phyloP scores from a whole-genome alignment of 2,888 invertebrate genomes.

The Archaeoteleia sp. region DNA sequence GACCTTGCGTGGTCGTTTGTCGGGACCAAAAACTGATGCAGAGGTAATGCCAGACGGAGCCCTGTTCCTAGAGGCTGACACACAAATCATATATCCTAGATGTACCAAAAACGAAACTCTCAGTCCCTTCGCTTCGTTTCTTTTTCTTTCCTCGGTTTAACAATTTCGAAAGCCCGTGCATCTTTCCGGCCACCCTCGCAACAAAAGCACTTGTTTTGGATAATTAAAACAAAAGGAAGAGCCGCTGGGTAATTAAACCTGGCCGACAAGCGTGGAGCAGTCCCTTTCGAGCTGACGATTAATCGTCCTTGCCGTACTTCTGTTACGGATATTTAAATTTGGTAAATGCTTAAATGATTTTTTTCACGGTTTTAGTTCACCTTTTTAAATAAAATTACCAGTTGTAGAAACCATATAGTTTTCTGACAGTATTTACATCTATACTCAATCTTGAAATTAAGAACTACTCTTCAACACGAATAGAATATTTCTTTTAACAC shows the following conservation, averaged over 20 bases:
- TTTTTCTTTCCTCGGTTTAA: slow-evolving; percentile 13
- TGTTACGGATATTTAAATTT: too few relatives aligned
- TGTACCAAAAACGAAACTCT: slow-evolving; percentile 24
- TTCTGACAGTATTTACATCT: too few relatives aligned
- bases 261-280: slow-evolving; percentile 9
- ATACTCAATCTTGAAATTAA: too few relatives aligned
- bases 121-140: slow-evolving; percentile 1
- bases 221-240: slow-evolving; percentile 45
- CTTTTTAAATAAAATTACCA: too few relatives aligned
- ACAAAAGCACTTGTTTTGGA: slow-evolving; percentile 36
- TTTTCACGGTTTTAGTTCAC: too few relatives aligned
- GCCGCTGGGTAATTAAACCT: slow-evolving; percentile 34
- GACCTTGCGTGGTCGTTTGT: slow-evolving; percentile 61
- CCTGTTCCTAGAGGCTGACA: slow-evolving; percentile 65
- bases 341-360: too few relatives aligned
- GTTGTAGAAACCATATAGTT: too few relatives aligned
- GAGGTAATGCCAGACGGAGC: slow-evolving; percentile 28
- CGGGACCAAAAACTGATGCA: slow-evolving; percentile 38
- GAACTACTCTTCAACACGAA: too few relatives aligned
- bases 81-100: slow-evolving; percentile 68
- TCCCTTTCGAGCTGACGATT: not conserved
- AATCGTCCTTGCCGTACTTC: too few relatives aligned
- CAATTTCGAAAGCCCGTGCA: slow-evolving; percentile 33
- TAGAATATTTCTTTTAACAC: too few relatives aligned
- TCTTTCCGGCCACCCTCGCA: slow-evolving; percentile 39